Conservation (phyloP, 2,797 vertebrate species). For the Dryobates pubescens region DNA sequence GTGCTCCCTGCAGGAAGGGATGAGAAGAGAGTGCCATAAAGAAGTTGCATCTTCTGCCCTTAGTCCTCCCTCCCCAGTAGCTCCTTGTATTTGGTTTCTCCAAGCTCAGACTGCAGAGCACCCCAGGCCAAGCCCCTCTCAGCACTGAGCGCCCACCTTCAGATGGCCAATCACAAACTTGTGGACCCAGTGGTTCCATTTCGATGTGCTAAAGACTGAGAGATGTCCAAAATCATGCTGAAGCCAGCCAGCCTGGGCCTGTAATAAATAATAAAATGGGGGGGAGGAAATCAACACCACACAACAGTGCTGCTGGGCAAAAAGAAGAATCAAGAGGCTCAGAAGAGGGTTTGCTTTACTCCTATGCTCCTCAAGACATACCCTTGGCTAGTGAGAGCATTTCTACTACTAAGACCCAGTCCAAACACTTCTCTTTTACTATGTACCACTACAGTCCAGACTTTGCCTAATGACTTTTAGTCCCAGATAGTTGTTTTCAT, state of each 20-base stretch:
- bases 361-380: not conserved
- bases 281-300: too few species aligned
- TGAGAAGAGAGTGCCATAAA: not conserved
- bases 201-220: conserved; percentile 80
- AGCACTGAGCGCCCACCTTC: conserved; percentile 71
- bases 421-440: not conserved
- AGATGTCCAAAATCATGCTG: conserved; percentile 86
- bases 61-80: not conserved
- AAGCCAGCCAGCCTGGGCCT: conserved; percentile 85
- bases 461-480: not conserved
- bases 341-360: not conserved
- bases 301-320: not conserved
- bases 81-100: not conserved
- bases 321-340: not conserved
- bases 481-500: not conserved
- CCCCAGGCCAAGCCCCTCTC: not conserved
- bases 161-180: conserved; percentile 84
- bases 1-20: conserved; percentile 76
- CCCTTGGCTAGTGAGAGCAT: not conserved
- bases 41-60: not conserved
- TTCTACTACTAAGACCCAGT: not conserved
- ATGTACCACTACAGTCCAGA: not conserved
- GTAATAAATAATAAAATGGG: not conserved
- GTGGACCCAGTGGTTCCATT: conserved; percentile 83
- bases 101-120: not conserved